phyloP scores from a whole-genome alignment of 2,888 invertebrate species.

The Piscicola geometra region DNA sequence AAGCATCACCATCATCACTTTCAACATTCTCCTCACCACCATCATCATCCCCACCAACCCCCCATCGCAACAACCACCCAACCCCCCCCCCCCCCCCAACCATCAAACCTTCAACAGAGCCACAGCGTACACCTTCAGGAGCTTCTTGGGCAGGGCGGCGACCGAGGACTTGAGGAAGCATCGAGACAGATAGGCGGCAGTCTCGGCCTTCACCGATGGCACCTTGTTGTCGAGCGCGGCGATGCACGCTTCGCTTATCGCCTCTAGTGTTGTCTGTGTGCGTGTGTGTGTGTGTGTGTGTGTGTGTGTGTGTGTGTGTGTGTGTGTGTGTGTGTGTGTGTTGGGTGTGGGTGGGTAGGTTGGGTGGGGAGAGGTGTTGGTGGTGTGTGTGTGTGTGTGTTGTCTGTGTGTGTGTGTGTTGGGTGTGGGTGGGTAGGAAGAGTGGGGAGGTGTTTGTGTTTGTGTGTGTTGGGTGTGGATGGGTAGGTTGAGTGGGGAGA shows the following conservation, averaged over 20 bases:
- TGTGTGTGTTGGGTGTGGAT: no score
- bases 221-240: constrained; percentile 69
- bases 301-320: no score
- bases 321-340: no score
- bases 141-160: constrained; percentile 74
- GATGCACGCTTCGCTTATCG: constrained; percentile 69
- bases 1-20: no score
- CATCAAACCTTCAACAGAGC: constrained; percentile 66
- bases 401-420: constrained; percentile 61
- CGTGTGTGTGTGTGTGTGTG: not conserved
- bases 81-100: no score
- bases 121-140: constrained; percentile 74
- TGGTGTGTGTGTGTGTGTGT: constrained; percentile 48
- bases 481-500: not conserved
- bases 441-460: no score
- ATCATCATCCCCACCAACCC: no score
- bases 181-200: constrained; percentile 73
- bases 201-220: constrained; percentile 57
- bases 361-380: no score
- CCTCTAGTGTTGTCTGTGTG: constrained; percentile 64
- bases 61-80: no score
- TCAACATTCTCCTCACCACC: no score
- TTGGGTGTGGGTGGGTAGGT: no score
- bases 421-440: no score
- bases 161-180: constrained; percentile 77